Base-by-base conservation (phyloP, 1,140 invertebrate species). In the Calephelis nemesis region DNA sequence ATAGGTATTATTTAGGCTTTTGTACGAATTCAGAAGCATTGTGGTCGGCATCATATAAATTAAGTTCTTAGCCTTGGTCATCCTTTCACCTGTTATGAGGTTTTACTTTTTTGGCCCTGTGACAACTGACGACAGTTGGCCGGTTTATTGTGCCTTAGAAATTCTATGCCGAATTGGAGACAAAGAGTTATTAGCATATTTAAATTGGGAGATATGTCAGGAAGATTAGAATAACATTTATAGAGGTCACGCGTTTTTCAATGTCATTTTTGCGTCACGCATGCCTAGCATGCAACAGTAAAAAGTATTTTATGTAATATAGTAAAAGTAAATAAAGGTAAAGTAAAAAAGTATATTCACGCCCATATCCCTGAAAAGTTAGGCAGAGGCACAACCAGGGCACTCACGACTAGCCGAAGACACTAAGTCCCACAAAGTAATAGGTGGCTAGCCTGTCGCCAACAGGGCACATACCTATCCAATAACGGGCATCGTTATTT, bases 81-180 rank as follows among this genome's bases (percentile, higher is more conserved):
- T 39, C 19, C 54, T 30, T 58, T 58, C 54, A 58, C 54, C 54
- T 58, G 54, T 58, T 58, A 58, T 58, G 54, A 58, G 54, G 54
- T 58, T 58, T 58, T 54, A 54, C 11, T 58, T 58, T 58, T 58
- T 58, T 58, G 30, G 54, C 54, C 54, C 54, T 12, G 54, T 58
- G 54, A 58, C 54, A 58, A 58, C 54, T 58, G 54, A 58, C 54
- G 54, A 58, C 54, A 58, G 54, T 58, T 58, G 54, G 54, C 30
- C 54, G 15, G 30, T 30, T 58, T 58, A 30, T 39, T 58, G 54
- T 58, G 19, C 30, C 54, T 58, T 30, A 58, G 54, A 19, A 58
- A 58, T 58, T 58, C 54, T 58, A 58, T 58, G 54, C 19, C 9
- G 39, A 58, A 58, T 58, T 58, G 54, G 7, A 58, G 54, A 58